phyloP scores from a whole-genome alignment of 2,888 invertebrate genomes.

The Nipponacmea schrenckii region DNA sequence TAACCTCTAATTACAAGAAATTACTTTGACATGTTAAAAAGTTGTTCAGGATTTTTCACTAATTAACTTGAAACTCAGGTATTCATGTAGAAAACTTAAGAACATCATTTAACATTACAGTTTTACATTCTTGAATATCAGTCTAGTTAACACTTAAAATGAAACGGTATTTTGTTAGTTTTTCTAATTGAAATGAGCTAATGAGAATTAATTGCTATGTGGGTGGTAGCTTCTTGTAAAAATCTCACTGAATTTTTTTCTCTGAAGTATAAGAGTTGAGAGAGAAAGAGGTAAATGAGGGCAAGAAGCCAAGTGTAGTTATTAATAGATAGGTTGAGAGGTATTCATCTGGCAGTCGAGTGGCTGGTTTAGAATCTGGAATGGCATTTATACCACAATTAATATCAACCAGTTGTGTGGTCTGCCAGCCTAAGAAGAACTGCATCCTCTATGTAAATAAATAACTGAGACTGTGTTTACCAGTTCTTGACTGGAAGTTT shows the following conservation, averaged over 20 bases:
- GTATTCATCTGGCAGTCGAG: not conserved
- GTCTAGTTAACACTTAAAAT: no score
- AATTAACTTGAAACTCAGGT: no score
- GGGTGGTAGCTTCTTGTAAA: not conserved
- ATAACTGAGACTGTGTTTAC: conserved; percentile 10
- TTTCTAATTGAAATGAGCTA: not conserved
- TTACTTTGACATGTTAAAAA: no score
- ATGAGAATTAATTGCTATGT: conserved; percentile 4
- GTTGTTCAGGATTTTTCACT: no score
- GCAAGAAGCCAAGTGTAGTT: not conserved
- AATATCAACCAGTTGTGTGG: conserved; percentile 20
- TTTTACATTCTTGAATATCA: no score
- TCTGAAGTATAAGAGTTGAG: not conserved
- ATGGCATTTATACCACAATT: conserved; percentile 22
- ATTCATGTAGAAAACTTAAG: no score
- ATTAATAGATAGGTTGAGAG: conserved; percentile 1
- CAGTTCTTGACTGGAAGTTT: conserved; percentile 5
- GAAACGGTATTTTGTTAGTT: not conserved
- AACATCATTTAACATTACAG: no score
- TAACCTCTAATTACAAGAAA: no score
- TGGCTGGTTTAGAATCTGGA: not conserved
- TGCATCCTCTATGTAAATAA: conserved; percentile 23
- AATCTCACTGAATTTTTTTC: not conserved
- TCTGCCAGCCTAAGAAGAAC: conserved; percentile 17
- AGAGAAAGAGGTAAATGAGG: not conserved